These are phyloP conservation scores for Neoscelio sp. DNA, from an alignment of 2,888 invertebrate species.

Conservation along the genomic window DNA sequence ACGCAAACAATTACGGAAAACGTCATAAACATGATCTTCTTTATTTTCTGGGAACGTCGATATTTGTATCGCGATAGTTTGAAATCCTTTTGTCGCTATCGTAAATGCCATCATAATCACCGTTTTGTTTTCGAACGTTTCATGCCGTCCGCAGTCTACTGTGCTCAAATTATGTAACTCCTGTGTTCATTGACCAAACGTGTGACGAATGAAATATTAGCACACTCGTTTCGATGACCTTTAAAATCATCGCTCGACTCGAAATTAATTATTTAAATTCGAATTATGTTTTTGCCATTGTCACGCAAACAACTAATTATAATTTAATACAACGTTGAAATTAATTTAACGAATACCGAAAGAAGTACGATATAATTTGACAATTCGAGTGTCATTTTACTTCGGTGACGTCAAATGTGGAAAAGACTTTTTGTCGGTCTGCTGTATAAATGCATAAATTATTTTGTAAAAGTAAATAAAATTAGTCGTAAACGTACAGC, in stretches of 20 bases:
- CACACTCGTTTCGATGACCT: conserved; percentile 27
- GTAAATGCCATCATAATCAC: not conserved
- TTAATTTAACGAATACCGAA: too few relatives aligned
- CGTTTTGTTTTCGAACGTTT: conserved; percentile 14
- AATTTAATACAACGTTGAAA: too few relatives aligned
- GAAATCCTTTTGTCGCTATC: conserved; percentile 7
- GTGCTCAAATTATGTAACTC: conserved; percentile 35
- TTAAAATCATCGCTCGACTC: conserved; percentile 10
- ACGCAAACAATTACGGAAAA: conserved; percentile 23
- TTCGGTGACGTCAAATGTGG: too few relatives aligned
- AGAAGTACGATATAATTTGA: too few relatives aligned
- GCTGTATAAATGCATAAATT: too few relatives aligned
- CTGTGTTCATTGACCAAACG: conserved; percentile 42
- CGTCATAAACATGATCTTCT: not conserved
- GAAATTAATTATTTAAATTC: conserved; percentile 9
- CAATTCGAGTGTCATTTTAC: too few relatives aligned
- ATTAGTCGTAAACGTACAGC: too few relatives aligned
- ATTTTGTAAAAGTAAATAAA: too few relatives aligned
- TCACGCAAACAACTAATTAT: not conserved
- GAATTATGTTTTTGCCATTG: not conserved
- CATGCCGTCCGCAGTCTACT: conserved; percentile 37
- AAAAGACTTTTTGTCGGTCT: too few relatives aligned
- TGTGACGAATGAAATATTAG: conserved; percentile 25
- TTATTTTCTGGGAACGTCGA: conserved; percentile 8
- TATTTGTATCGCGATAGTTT: conserved; percentile 18